Evolutionary conservation across 2,113 vertebrate species (phyloP), one percentile per base, ranked within the genome.

Genomic region (human (Homo sapiens)): DNA sequence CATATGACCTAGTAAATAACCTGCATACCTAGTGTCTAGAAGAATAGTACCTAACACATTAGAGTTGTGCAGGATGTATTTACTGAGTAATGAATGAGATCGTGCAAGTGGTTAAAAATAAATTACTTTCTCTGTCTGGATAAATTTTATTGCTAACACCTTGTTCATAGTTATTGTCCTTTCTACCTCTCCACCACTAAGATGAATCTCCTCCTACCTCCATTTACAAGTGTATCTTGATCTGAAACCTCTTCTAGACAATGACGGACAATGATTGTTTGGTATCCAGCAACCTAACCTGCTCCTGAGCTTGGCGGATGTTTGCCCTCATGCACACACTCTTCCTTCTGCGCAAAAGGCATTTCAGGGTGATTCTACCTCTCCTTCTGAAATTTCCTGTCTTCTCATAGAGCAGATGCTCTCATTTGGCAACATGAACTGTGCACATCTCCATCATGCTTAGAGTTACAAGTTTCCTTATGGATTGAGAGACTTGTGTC

Each of bases 401-500:
- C 30, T 66, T 55, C 50, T 57, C 48, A 35, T 2, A 76, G 79
- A 66, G 8, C 11, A 72, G 32, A 81, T 35, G 25, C 9, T 81
- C 3, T 82, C 43, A 72, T 38, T 82, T 38, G 55, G 55, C 20
- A 82, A 57, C 13, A 64, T 43, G 52, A 75, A 32, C 25, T 83
- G n/a, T 12, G 25, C 38, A 40, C 20, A 70, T 18, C 97, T 99
- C 98, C 98, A 98, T 99, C 96, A 96, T 97, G 4, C 99, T 99
- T 52, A 99, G 97, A 92, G 98, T 96, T 87, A 99, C 92, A 0
- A 99, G 99, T 27, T 99, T 99, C 98, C 99, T 99, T 98, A 99
- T 99, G 95, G 99, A 99, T 76, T 99, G 99, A 73, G 99, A 99
- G 97, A 99, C 99, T 97, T 99, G 99, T 98, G 99, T 99, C 96